A percentile compares a stretch with the other conserved stretches of the same genome.
phyloP scores from a whole-genome alignment of 2,113 vertebrate species.

The Theropithecus gelada region DNA sequence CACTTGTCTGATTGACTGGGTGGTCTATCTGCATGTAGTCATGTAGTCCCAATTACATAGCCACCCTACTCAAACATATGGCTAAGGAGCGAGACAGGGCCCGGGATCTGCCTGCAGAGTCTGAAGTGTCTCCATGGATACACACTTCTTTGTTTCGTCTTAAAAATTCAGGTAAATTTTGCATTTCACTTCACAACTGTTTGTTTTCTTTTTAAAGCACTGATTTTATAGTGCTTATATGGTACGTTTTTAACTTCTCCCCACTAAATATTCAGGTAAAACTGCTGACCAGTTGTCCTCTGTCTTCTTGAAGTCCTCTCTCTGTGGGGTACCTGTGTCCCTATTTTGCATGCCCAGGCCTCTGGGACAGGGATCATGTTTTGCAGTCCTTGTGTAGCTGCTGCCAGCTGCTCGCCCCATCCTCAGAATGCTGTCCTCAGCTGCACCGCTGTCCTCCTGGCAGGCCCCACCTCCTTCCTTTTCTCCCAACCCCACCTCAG shows the following conservation, averaged over 20 bases:
- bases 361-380: accelerated
- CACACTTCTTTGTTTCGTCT: background rate
- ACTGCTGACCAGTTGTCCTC: background rate
- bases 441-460: too few species aligned
- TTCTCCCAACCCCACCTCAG: background rate
- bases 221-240: background rate
- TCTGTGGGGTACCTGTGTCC: too few species aligned
- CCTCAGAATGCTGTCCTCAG: background rate
- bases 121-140: background rate
- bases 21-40: background rate
- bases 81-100: background rate
- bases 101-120: background rate
- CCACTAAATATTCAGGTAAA: background rate
- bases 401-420: background rate
- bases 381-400: accelerated
- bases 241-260: background rate
- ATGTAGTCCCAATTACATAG: background rate
- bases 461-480: background rate
- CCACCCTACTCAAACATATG: background rate
- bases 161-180: background rate
- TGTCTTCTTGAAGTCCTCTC: background rate
- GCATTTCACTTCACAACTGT: background rate
- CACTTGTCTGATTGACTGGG: background rate
- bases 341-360: background rate
- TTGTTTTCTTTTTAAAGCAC: background rate